Conservation (phyloP, 1,140 invertebrate genomes). For the Hyles euphorbiae region DNA sequence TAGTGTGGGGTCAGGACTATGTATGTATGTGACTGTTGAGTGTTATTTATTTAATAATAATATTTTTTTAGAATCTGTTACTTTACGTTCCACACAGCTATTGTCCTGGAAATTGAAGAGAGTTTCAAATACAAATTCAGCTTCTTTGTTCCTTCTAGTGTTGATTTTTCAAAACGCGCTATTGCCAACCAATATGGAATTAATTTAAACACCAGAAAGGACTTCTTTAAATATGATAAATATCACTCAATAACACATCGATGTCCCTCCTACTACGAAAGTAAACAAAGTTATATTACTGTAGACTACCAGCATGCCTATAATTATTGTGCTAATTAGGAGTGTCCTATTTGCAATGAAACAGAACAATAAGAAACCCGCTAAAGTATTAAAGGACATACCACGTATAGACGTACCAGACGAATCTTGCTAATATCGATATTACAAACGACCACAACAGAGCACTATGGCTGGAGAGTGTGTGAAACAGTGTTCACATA, state of each 20-base stretch:
- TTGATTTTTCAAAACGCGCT: constrained; percentile 21
- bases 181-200: constrained; percentile 24
- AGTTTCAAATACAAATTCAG: no score
- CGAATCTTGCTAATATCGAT: constrained; percentile 16
- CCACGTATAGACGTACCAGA: no score
- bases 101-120: no score
- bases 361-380: constrained; percentile 28
- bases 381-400: constrained; percentile 16
- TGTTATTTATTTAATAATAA: no score
- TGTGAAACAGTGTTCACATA: no score
- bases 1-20: no score
- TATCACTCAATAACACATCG: constrained; percentile 29
- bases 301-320: constrained; percentile 13
- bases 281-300: constrained; percentile 18
- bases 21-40: no score
- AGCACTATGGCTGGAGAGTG: constrained; percentile 15
- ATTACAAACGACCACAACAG: constrained; percentile 26
- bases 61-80: no score
- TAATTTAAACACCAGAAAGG: constrained; percentile 23
- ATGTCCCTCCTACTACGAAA: constrained; percentile 28
- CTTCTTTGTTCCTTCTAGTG: no score
- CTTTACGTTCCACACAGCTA: no score
- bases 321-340: constrained; percentile 29
- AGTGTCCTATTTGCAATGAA: constrained; percentile 23
- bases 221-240: constrained; percentile 34